phyloP scores from a whole-genome alignment of 2,113 vertebrate species.

The Rhynchopsitta pachyrhyncha region DNA sequence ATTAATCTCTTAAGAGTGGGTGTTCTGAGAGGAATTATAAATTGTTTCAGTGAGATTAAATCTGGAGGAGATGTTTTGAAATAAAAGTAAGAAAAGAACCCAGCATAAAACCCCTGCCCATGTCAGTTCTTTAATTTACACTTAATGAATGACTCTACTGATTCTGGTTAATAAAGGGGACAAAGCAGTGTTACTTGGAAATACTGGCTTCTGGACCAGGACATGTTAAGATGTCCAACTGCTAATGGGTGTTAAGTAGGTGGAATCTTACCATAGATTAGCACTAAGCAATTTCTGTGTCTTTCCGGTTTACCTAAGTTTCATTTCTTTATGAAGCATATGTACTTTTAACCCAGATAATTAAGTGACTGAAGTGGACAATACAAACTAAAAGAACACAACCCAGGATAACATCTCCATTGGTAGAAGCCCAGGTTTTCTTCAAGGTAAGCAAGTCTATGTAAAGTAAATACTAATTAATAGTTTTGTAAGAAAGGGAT shows the following conservation, averaged over 20 bases:
- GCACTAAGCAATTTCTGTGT: neutral
- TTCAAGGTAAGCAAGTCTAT: neutral
- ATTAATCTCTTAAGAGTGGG: neutral
- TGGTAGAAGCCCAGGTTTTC: neutral
- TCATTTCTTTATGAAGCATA: neutral
- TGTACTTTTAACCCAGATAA: neutral
- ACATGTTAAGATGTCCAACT: neutral
- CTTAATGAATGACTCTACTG: neutral
- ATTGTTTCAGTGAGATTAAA: neutral
- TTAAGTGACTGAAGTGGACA: neutral
- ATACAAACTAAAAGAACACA: neutral
- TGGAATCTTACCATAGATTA: neutral
- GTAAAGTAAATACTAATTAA: neutral
- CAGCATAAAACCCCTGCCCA: neutral
- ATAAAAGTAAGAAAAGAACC: neutral
- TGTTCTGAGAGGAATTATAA: neutral
- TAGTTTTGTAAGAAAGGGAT: neutral
- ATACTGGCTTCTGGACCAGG: neutral
- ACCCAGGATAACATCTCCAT: neutral
- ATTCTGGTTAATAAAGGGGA: neutral
- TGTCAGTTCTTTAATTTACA: neutral
- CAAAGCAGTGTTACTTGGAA: neutral
- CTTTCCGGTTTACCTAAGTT: neutral
- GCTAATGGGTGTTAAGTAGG: neutral
- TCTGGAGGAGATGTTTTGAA: neutral